Evolutionary conservation across 2,797 vertebrate genomes (phyloP), one percentile per base, ranked within the genome.

Genomic region (Sebastes glaucus): DNA sequence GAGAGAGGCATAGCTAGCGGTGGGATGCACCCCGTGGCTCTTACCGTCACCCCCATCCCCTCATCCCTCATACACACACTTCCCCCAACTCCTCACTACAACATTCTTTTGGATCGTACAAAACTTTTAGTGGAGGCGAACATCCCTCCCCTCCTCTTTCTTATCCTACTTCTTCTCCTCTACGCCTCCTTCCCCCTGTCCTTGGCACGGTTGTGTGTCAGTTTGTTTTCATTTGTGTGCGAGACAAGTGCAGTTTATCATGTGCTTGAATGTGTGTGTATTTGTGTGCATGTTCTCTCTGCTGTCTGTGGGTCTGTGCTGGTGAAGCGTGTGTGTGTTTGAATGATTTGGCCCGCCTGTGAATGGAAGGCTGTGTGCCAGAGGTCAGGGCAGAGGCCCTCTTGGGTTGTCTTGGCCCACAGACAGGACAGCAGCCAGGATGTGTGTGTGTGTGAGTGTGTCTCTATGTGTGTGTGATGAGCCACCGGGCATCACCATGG

Each of bases 11-110:
- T 93, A 57, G 91, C 94, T 91, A 7, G 83, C 79, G 90, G 94
- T 91, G 83, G 35, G 90, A 94, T 91, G 89, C 90, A 89, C 89
- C 94, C 93, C 56, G 62, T 90, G 90, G 94, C 92, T 86, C 82
- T 77, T 25, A 88, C 49, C 55, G 5, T 67, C 67, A 56, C 74
- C 78, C 68, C 66, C 10, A 49, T 35, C 69, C 42, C 56, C 80
- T 84, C 82, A 82, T 70, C 72, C 77, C 63, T 84, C 80, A 46
- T 75, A 65, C 74, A 80, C 82, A 68, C 77, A 81, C 89, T 85
- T 85, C 63, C 38, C 80, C 78, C 66, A 72, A 85, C 82, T 85
- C 80, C 75, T 87, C 71, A 77, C 53, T 79, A 49, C 71, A 75
- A 76, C 74, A 82, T 78, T 92, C 78, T 86, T 89, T 87, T 87